These are phyloP conservation scores for Eilema griseolum DNA, from an alignment of 2,888 invertebrate genomes.

Conservation along the genomic window DNA sequence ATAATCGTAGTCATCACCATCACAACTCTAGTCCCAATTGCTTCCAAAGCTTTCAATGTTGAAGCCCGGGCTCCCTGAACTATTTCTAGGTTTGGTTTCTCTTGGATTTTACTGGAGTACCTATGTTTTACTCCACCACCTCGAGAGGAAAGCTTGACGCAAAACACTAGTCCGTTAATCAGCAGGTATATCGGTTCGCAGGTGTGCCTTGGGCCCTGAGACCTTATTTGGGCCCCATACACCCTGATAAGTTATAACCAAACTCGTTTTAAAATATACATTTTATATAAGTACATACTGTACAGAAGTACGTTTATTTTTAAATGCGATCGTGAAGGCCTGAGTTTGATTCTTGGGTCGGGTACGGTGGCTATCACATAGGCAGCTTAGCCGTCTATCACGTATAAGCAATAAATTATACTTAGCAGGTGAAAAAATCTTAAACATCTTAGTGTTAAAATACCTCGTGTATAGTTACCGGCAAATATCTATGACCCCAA, in stretches of 20 bases:
- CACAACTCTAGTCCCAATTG: background rate
- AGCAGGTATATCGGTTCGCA: background rate
- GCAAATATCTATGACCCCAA: too few species aligned
- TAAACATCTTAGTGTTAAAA: too few species aligned
- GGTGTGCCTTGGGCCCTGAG: background rate
- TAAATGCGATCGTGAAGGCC: background rate
- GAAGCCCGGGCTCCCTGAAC: too few species aligned
- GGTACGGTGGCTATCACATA: too few species aligned
- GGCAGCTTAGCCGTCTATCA: background rate
- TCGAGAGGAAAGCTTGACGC: too few species aligned
- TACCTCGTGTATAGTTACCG: too few species aligned
- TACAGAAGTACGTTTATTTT: background rate
- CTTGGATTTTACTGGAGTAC: background rate
- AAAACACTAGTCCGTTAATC: background rate
- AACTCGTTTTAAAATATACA: background rate
- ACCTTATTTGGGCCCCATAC: background rate
- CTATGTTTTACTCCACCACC: background rate
- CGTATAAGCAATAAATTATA: background rate
- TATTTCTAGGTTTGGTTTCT: background rate
- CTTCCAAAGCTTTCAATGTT: background rate
- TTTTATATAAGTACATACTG: too few species aligned
- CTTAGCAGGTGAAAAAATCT: background rate
- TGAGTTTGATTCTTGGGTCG: too few species aligned
- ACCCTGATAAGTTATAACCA: background rate
- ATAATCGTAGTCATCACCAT: background rate